Percentiles rank a stretch among this genome's conserved stretches.
Evolutionary conservation across 2,888 invertebrate genomes (phyloP).

Genomic region (Andrena marginata): DNA sequence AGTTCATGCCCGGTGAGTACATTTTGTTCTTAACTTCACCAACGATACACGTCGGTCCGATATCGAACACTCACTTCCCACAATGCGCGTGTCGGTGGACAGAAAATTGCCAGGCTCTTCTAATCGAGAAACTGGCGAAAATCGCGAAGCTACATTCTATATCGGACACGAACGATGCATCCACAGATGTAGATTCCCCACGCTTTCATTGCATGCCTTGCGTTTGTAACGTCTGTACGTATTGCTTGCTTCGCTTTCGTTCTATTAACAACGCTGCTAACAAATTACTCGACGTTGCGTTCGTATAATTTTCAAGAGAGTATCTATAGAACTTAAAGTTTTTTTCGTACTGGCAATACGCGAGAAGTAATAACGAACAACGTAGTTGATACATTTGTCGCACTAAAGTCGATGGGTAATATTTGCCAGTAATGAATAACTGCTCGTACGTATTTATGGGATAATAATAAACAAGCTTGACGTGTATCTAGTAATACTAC

Average conservation of each 20-base stretch:
- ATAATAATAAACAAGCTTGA: not conserved
- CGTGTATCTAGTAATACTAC: not conserved
- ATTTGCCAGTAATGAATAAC: conserved; percentile 3
- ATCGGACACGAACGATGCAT: conserved; percentile 37
- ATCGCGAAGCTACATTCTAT: conserved; percentile 19
- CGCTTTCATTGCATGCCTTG: conserved; percentile 57
- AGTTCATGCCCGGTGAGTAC: conserved; percentile 81
- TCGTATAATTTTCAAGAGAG: not conserved
- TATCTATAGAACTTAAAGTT: not conserved
- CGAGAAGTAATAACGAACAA: not conserved
- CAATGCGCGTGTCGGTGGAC: not conserved
- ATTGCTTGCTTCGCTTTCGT: conserved; percentile 61
- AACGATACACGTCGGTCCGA: conserved; percentile 44
- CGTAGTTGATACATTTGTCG: not conserved
- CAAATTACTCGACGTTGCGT: not conserved
- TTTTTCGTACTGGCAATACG: not conserved
- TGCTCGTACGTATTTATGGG: not conserved
- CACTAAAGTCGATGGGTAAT: conserved; percentile 4
- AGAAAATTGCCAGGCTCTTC: not conserved
- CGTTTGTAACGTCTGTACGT: conserved; percentile 57
- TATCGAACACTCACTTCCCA: conserved; percentile 9
- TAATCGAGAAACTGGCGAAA: not conserved
- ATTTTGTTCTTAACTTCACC: conserved; percentile 78
- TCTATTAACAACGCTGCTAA: conserved; percentile 12
- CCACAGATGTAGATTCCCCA: conserved; percentile 30